phyloP scores from a whole-genome alignment of 2,797 vertebrate species.

The Thripadectes ignobilis region DNA sequence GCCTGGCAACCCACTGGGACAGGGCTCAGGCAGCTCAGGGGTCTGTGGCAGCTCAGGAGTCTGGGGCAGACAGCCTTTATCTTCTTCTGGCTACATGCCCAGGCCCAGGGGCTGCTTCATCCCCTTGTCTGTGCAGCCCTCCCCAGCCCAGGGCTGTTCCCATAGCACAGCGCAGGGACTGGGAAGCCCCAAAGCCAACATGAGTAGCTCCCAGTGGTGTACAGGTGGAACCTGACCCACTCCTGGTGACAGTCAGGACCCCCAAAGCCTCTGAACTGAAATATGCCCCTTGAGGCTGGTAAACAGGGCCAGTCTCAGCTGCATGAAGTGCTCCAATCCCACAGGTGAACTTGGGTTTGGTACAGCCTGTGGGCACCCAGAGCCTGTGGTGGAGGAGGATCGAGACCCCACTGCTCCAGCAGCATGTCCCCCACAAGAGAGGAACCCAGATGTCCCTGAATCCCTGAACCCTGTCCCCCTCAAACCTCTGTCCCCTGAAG shows the following conservation, averaged over 20 bases:
- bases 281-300: neutral
- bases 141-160: neutral
- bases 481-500: neutral
- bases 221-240: neutral
- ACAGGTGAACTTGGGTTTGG: neutral
- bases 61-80: neutral
- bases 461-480: neutral
- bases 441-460: neutral
- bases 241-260: neutral
- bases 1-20: fast-evolving
- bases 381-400: neutral
- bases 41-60: neutral
- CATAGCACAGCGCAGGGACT: fast-evolving
- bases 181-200: fast-evolving
- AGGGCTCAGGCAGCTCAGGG: neutral
- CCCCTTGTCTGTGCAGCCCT: neutral
- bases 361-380: neutral
- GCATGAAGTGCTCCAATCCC: no score
- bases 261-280: neutral
- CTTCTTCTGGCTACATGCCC: neutral
- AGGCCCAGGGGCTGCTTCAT: neutral
- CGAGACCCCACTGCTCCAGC: neutral
- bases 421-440: neutral
- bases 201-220: fast-evolving
- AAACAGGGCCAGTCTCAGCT: neutral